Evolutionary conservation across 2,113 vertebrate genomes (phyloP).

Genomic region (Chaetodon auriga): DNA sequence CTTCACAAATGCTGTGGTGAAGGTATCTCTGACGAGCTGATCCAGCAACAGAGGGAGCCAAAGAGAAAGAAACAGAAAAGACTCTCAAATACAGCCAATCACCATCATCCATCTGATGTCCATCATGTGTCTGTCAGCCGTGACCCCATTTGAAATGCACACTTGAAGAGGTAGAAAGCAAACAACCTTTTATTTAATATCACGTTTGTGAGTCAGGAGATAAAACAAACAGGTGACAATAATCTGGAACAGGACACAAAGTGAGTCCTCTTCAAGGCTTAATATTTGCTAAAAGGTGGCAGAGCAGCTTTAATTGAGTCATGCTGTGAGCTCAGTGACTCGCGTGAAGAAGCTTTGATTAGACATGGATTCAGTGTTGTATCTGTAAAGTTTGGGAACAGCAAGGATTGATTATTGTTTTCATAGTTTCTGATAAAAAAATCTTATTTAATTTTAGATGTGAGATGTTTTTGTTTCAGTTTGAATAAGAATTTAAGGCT

Average conservation of each 20-base stretch:
- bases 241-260: background rate
- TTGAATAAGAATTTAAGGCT: background rate
- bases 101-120: background rate
- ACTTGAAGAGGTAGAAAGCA: background rate
- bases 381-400: too few species aligned
- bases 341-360: too few species aligned
- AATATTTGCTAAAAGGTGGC: too few species aligned
- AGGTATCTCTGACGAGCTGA: constrained; percentile 73
- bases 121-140: background rate
- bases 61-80: background rate
- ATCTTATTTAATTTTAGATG: background rate
- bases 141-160: background rate
- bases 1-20: constrained; percentile 72
- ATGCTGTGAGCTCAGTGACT: too few species aligned
- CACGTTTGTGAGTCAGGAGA: background rate
- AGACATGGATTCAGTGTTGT: background rate
- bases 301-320: too few species aligned
- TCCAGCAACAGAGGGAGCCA: background rate
- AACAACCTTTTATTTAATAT: too few species aligned
- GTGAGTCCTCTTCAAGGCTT: too few species aligned
- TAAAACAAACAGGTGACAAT: background rate
- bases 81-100: background rate
- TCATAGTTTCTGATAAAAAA: background rate
- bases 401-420: background rate
- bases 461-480: background rate